Evolutionary conservation across 2,113 vertebrate species (phyloP), one percentile per base, ranked within the genome.

Genomic region (Oryzias curvinotus): DNA sequence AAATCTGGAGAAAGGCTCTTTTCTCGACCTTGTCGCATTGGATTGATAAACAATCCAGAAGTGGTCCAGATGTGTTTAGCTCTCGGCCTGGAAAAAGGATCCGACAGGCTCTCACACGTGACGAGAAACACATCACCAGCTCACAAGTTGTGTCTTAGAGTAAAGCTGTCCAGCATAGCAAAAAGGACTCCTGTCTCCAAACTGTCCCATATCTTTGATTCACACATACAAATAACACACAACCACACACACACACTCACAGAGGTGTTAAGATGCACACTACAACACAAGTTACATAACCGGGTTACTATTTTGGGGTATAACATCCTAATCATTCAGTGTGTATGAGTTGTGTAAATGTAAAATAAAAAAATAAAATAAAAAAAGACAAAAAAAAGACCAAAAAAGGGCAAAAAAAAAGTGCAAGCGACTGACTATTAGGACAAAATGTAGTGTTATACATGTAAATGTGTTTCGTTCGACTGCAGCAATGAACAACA

Each of bases 271-370:
- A 54, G 54, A 62, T 43, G 67, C 62, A 64, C 54, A 23, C 5
- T 14, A 74, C 62, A 80, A 74, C 75, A 64, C 60, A 66, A 56
- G 71, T 55, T n/a, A 77, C 57, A 54, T 78, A 57, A 85, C 76
- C 81, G 78, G 77, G 77, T 82, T 73, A 82, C 77, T 82, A 77
- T 82, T 86, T 87, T 66, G 75, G 80, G 74, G 62, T 62, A 44
- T 59, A 69, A 68, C 82, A 80, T 86, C 73, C 65, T 85, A 71
- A 80, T 88, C 88, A 85, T 88, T 83, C 80, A 86, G 86, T 90
- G 84, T 89, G 90, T 92, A 90, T 90, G 88, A 91, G 80, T 92
- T 89, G 90, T 91, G 89, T 93, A 90, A 83, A 85, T 91, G 88
- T 91, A 80, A 85, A 72, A 80, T 30, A 78, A 82, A 79, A 81